Conservation (phyloP, 2,888 invertebrate species). For the Eupithecia subfuscata region DNA sequence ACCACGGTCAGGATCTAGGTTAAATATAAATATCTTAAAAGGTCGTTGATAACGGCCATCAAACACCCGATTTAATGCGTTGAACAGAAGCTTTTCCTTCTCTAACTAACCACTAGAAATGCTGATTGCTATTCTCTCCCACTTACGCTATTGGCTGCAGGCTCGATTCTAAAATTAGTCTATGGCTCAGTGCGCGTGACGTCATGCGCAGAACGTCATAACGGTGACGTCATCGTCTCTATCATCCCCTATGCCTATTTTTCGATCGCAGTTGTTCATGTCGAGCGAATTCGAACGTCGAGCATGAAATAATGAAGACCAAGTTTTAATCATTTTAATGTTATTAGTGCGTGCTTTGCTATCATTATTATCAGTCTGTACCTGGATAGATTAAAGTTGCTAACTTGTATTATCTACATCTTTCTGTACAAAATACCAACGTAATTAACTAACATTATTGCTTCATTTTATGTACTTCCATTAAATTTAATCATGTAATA, state of each 20-base stretch:
- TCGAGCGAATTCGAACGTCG: background rate
- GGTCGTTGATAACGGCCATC: background rate
- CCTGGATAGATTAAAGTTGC: conserved; percentile 7
- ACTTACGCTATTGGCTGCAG: conserved; percentile 15
- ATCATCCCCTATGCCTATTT: conserved; percentile 23
- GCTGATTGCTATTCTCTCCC: conserved; percentile 21
- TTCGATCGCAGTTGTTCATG: conserved; percentile 1
- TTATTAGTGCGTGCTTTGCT: conserved; percentile 14
- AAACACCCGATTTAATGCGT: background rate
- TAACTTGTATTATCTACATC: conserved; percentile 7
- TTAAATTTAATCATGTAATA: background rate
- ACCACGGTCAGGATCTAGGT: conserved; percentile 58
- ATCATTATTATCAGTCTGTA: conserved; percentile 18
- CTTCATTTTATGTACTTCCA: background rate
- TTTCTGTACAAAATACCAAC: background rate
- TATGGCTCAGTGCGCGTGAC: conserved; percentile 49
- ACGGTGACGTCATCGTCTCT: conserved; percentile 53
- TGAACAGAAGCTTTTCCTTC: background rate
- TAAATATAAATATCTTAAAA: conserved; percentile 10
- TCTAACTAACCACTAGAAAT: background rate
- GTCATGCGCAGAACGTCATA: conserved; percentile 66
- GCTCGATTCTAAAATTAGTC: conserved; percentile 35
- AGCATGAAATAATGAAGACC: background rate
- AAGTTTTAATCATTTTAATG: conserved; percentile 15
- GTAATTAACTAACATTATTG: background rate